Evolutionary conservation across 2,888 invertebrate genomes (phyloP).

Genomic region (Alviniconcha strummeri): DNA sequence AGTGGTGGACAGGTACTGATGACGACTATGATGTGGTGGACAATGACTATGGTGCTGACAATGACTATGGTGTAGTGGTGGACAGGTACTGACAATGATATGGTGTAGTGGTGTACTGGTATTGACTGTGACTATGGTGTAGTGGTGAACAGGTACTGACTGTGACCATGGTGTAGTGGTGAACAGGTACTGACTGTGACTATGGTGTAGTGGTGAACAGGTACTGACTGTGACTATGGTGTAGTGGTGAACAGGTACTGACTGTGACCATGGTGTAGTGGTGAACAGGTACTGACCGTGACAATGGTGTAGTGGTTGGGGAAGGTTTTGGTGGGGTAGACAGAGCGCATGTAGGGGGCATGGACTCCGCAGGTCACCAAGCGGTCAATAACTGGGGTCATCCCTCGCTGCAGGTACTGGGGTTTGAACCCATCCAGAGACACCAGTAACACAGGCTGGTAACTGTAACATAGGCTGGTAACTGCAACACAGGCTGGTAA

Average conservation of each 20-base stretch:
- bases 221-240: neutral
- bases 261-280: neutral
- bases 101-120: neutral
- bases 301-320: constrained; percentile 68
- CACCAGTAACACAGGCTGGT: constrained; percentile 54
- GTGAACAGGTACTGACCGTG: constrained; percentile 42
- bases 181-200: neutral
- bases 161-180: neutral
- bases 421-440: constrained; percentile 66
- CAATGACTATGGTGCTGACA: neutral
- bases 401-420: constrained; percentile 56
- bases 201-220: neutral
- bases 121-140: neutral
- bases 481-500: neutral
- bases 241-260: neutral
- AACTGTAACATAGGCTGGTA: constrained; percentile 12
- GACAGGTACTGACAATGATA: neutral
- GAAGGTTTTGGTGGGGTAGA: constrained; percentile 66
- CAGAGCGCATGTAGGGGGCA: constrained; percentile 60
- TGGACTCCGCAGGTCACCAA: constrained; percentile 58
- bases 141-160: neutral
- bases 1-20: neutral
- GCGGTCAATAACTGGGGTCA: constrained; percentile 58
- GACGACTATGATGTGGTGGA: neutral
- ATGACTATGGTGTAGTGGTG: neutral